These are phyloP conservation scores for Sphaerophoria taeniata DNA, from an alignment of 2,888 invertebrate genomes.

Conservation along the genomic window DNA sequence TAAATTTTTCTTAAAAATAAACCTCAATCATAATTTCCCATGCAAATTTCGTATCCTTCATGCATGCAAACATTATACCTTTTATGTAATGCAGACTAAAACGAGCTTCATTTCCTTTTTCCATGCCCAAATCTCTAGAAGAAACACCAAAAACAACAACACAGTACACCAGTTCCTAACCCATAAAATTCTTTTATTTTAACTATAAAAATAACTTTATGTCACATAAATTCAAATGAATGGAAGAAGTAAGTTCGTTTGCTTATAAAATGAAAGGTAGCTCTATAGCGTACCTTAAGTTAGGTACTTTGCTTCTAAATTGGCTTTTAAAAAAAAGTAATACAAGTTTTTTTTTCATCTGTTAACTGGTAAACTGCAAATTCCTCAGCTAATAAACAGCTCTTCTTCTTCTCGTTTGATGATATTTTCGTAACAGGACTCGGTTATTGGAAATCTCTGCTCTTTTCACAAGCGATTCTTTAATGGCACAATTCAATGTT, in stretches of 20 bases:
- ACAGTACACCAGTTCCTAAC: neutral
- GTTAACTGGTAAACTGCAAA: slow-evolving; percentile 23
- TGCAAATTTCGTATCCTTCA: slow-evolving; percentile 6
- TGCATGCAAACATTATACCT: slow-evolving; percentile 5
- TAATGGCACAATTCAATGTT: slow-evolving; percentile 23
- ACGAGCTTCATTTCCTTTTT: neutral
- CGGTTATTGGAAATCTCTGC: slow-evolving; percentile 33
- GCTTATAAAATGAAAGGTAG: neutral
- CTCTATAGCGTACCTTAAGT: neutral
- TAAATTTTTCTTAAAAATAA: neutral
- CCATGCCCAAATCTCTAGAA: neutral
- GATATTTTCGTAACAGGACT: neutral
- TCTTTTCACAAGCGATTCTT: slow-evolving; percentile 15
- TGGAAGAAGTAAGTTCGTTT: slow-evolving; percentile 20
- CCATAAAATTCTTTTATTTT: slow-evolving; percentile 34
- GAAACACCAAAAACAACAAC: neutral
- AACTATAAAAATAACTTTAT: slow-evolving; percentile 39
- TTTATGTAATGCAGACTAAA: neutral
- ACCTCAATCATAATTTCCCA: slow-evolving; percentile 28
- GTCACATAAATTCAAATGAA: slow-evolving; percentile 44
- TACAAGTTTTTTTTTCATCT: neutral
- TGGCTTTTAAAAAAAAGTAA: slow-evolving; percentile 38
- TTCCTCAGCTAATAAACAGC: slow-evolving; percentile 23
- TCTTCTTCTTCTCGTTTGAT: neutral
- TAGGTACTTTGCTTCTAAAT: slow-evolving; percentile 26